phyloP scores from a whole-genome alignment of 2,113 vertebrate genomes.

The Tragelaphus imberbis region DNA sequence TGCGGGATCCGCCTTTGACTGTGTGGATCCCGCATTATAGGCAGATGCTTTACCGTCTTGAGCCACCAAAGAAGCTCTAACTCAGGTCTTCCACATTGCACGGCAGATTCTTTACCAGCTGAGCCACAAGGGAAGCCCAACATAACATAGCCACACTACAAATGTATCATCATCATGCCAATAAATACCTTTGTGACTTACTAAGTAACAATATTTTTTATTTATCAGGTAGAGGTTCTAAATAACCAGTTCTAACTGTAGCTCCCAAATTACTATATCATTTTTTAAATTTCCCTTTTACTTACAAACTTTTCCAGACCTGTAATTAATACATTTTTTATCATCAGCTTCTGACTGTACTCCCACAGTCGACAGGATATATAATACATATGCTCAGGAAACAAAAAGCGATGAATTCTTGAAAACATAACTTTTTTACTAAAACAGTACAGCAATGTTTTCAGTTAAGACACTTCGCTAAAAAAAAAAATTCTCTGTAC shows the following conservation, averaged over 20 bases:
- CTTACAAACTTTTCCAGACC: not conserved
- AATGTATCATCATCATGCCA: not conserved
- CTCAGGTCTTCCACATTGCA: no score
- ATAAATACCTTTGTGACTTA: not conserved
- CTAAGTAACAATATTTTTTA: conserved; percentile 13
- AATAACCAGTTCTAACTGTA: not conserved
- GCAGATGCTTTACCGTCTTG: no score
- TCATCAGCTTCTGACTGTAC: not conserved
- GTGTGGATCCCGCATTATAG: no score
- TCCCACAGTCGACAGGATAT: not conserved
- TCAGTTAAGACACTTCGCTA: not conserved
- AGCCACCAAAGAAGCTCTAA: no score
- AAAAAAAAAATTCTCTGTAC: not conserved
- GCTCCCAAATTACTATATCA: not conserved
- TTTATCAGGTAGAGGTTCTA: not conserved
- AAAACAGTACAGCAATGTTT: not conserved
- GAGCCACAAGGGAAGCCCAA: not conserved
- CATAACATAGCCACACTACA: not conserved
- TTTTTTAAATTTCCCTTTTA: conserved; percentile 6
- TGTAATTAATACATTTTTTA: not conserved
- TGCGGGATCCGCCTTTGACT: no score
- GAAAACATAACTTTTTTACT: not conserved
- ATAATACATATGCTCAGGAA: not conserved
- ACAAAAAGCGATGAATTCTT: not conserved
- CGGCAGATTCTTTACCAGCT: no score